Conservation (phyloP, 2,888 invertebrate species). For the Invenusta paracnida region DNA sequence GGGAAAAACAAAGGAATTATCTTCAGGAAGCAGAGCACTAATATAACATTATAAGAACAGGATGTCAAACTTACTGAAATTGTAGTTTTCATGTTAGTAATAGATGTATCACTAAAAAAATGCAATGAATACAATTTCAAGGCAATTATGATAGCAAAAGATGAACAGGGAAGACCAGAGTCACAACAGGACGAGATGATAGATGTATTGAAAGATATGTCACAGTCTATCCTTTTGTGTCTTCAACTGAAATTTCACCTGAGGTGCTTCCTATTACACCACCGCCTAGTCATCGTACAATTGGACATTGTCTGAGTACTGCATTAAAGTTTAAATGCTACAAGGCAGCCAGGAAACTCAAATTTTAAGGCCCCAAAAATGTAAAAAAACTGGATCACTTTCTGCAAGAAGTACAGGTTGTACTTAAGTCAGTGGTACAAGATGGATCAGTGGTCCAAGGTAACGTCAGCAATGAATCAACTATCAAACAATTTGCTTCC, state of each 20-base stretch:
- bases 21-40: not conserved
- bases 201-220: not conserved
- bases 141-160: not conserved
- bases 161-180: not conserved
- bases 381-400: constrained; percentile 1
- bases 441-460: not conserved
- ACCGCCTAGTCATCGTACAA: constrained; percentile 22
- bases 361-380: constrained; percentile 5
- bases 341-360: constrained; percentile 21
- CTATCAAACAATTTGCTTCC: constrained; percentile 4
- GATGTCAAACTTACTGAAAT: not conserved
- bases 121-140: not conserved
- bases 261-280: not conserved
- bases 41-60: not conserved
- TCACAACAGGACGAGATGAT: not conserved
- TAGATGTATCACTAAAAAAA: not conserved
- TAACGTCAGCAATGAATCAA: constrained; percentile 27
- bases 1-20: not conserved
- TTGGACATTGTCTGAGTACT: constrained; percentile 31
- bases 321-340: not conserved
- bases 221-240: not conserved
- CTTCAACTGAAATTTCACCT: not conserved
- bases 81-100: not conserved
- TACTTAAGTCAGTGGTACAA: too few species aligned
- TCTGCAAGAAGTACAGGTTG: constrained; percentile 32